These are phyloP conservation scores for Lycocorax pyrrhopterus DNA, from an alignment of 2,113 vertebrate species.

Conservation along the genomic window DNA sequence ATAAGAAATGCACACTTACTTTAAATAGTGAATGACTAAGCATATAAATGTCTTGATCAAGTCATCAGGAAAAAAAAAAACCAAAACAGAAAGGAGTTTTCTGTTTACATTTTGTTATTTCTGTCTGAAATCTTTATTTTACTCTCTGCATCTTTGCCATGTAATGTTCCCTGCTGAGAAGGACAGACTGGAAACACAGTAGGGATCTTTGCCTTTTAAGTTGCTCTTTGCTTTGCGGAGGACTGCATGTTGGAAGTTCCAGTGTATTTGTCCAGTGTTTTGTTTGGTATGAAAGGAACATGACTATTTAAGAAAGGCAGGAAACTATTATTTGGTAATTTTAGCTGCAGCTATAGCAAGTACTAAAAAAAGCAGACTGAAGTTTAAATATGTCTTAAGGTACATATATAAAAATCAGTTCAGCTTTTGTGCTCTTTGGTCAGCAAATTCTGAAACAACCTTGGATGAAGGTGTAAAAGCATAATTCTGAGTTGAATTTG, in stretches of 20 bases:
- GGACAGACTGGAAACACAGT: conserved; percentile 37
- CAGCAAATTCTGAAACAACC: not conserved
- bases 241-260: not conserved
- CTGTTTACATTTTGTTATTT: conserved; percentile 27
- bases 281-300: not conserved
- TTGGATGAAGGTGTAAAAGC: not conserved
- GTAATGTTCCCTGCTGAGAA: conserved; percentile 23
- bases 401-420: not conserved
- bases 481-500: not conserved
- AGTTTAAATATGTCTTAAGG: not conserved
- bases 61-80: not conserved
- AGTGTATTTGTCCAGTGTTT: conserved; percentile 9
- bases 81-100: not conserved
- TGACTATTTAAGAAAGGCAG: not conserved
- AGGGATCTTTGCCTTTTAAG: conserved; percentile 20
- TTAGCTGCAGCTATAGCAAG: not conserved
- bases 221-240: conserved; percentile 35
- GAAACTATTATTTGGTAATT: not conserved
- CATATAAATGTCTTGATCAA: conserved; percentile 29
- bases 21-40: conserved; percentile 29
- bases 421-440: not conserved
- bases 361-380: not conserved
- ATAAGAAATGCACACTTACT: conserved; percentile 2
- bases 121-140: conserved; percentile 34
- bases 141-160: not conserved